Evolutionary conservation across 2,797 vertebrate genomes (phyloP), one percentile per base, ranked within the genome.

Genomic region (Acanthopagrus latus): DNA sequence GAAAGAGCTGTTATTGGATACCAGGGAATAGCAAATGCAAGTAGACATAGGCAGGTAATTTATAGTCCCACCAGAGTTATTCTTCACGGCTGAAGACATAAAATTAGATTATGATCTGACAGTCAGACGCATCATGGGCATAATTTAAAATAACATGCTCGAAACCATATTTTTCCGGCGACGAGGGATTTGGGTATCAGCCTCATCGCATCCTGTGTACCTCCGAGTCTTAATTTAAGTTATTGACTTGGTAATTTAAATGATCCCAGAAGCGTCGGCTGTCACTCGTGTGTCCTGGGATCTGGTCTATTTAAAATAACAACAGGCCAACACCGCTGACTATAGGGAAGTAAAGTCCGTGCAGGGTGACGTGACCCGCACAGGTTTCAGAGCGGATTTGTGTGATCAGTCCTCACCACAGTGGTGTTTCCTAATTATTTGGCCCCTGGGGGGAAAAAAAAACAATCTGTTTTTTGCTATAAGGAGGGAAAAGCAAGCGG

Each of bases 51-150:
- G 76, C 77, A 55, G 0, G 72, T 91, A 81, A 91, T 90, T 91
- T 87, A 91, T 71, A 41, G 80, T 85, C 89, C 87, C 88, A 33
- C 41, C 75, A 78, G 89, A 81, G 66, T 63, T 52, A 55, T 83
- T 77, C 65, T 85, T 81, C 86, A 78, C 47, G 8, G 80, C 79
- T 75, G 78, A 84, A 78, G 81, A 86, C 71, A 66, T 86, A 81
- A 89, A 88, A 83, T 79, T 16, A 80, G 80, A 84, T 91, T 82
- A 88, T 76, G 85, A 87, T 86, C 77, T 83, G 80, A 90, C 87
- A 86, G 81, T 88, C 69, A 80, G 76, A 62, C 52, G 80, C 81
- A 72, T 82, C 80, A 41, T 70, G 87, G 78, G 85, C 56, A 78
- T 69, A 44, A 85, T 90, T 86, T 85, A 69, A 85, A 84, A 74